phyloP scores from a whole-genome alignment of 2,113 vertebrate species.

The Trematomus loennbergii region DNA sequence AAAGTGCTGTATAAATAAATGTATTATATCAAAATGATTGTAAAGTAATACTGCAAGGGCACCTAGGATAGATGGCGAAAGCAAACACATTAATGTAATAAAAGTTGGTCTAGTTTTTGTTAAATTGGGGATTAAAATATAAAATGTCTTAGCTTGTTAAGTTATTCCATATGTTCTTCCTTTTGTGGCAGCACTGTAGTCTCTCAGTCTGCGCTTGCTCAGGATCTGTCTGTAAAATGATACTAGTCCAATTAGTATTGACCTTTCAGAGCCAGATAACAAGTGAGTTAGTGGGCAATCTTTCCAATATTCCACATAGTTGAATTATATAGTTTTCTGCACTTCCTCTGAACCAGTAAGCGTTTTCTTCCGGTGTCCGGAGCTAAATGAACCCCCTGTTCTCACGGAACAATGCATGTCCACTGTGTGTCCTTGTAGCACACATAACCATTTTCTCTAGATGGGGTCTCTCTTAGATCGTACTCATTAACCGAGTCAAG shows the following conservation, averaged over 20 bases:
- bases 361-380: neutral
- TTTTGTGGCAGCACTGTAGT: neutral
- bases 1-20: too few relatives aligned
- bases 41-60: neutral
- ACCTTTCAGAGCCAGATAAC: slow-evolving; percentile 9
- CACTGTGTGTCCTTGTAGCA: neutral
- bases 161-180: neutral
- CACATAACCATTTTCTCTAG: neutral
- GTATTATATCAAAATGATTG: too few relatives aligned
- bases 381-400: neutral
- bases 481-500: slow-evolving; percentile 58
- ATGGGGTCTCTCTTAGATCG: neutral
- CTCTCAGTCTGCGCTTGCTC: slow-evolving; percentile 1
- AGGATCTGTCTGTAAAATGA: slow-evolving; percentile 17
- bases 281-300: slow-evolving; percentile 16
- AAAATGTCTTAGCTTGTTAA: neutral
- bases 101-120: neutral
- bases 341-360: neutral
- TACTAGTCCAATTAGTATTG: neutral
- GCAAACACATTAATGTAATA: neutral
- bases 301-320: slow-evolving; percentile 22
- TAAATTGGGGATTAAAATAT: neutral
- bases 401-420: neutral
- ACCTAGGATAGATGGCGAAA: neutral
- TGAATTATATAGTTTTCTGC: neutral